Evolutionary conservation across 2,797 vertebrate species (phyloP).

Genomic region (Neostethus bicornis): DNA sequence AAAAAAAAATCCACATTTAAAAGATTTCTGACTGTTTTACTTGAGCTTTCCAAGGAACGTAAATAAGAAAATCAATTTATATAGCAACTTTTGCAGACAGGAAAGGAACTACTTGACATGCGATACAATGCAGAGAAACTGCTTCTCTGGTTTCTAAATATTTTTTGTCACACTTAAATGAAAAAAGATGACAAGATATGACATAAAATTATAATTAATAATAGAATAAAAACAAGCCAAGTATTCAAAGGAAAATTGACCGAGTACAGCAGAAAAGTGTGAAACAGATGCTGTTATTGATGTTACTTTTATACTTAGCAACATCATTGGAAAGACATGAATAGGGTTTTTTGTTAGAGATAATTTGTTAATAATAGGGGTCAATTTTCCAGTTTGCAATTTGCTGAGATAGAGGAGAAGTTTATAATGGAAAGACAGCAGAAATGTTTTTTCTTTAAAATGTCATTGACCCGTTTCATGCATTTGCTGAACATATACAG

Average conservation of each 20-base stretch:
- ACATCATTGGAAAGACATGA: conserved; percentile 62
- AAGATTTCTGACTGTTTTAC: no score
- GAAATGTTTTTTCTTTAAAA: conserved; percentile 73
- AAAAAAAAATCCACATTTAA: no score
- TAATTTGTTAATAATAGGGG: conserved; percentile 72
- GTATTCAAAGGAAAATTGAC: neutral
- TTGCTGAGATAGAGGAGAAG: conserved; percentile 77
- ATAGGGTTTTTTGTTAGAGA: conserved; percentile 70
- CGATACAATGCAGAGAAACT: no score
- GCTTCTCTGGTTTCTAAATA: no score
- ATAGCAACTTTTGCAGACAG: no score
- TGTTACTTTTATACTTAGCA: conserved; percentile 60
- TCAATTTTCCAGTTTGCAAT: conserved; percentile 71
- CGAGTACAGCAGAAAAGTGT: conserved; percentile 1
- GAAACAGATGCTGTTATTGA: conserved; percentile 35
- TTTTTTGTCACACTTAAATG: neutral
- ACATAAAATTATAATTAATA: neutral
- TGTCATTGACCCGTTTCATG: conserved; percentile 60
- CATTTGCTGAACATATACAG: conserved; percentile 12
- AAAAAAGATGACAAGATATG: no score
- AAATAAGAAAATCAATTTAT: no score
- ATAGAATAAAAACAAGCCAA: neutral
- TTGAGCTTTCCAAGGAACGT: no score
- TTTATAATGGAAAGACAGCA: conserved; percentile 67
- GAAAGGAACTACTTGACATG: no score